Base-by-base conservation (phyloP, 2,113 vertebrate genomes). In the Neogobius melanostomus region DNA sequence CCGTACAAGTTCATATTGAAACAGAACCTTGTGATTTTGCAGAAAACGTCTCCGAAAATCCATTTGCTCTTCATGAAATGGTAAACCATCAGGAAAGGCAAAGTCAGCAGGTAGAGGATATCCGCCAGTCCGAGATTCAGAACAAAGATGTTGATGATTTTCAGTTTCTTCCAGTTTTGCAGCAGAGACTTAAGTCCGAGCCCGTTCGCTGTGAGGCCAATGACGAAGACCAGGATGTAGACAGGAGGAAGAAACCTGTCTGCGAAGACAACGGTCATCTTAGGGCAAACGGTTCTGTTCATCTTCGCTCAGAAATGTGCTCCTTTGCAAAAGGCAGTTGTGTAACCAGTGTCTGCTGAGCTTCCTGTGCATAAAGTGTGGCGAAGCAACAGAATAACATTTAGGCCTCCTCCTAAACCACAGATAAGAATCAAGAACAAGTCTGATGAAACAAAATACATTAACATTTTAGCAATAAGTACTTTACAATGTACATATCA, bases 1-100 rank as follows among this genome's bases (percentile, higher is more conserved):
- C 94, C 90, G 0, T 95, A 95, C 14, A 94, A 84, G 74, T 96
- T 96, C 72, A 95, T 51, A 69, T 93, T 93, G 83, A 95, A 96
- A 53, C 76, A 89, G 68, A 91, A 79, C 6, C 94, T 83, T 8
- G 92, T 92, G 3, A 91, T 9, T 51, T 82, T 92, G 91, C 95
- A 96, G 80, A 93, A 93, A 1, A 1, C 1, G 0, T 79, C 69
- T 68, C 94, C 92, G 2, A 95, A 96, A 44, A 82, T 60, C 95
- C 95, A 96, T 0, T 0, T 3, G 0, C 85, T 83, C 6, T 2
- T 0, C 2, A 0, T 77, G 7, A 69, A 75, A 75, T 95, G 87
- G 79, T 95, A 95, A n/a, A 74, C 74, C 64, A 94, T 68, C 56
- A 95, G 64, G 74, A 93, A 94, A 0, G 95, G 95, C 76, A 96